These are phyloP conservation scores for Saturnia japonica DNA, from an alignment of 2,888 invertebrate genomes.

Conservation along the genomic window DNA sequence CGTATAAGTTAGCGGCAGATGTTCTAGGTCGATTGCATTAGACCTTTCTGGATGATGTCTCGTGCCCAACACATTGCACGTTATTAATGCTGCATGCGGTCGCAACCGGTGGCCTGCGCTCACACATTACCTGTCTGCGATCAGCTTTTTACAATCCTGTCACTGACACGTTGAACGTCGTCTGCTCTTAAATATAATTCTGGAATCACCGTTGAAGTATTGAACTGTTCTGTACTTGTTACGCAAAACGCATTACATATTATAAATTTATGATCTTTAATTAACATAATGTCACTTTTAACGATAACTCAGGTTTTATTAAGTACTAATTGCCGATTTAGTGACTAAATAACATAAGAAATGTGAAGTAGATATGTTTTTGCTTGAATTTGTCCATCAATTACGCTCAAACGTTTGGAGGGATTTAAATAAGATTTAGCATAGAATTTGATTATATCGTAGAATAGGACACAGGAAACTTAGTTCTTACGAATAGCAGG, in stretches of 20 bases:
- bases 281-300: background rate
- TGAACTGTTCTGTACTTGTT: background rate
- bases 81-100: slow-evolving; percentile 42
- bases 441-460: too few species aligned
- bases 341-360: too few species aligned
- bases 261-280: background rate
- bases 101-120: slow-evolving; percentile 24
- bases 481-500: too few species aligned
- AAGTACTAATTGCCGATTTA: background rate
- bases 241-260: background rate
- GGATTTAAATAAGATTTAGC: too few species aligned
- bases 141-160: slow-evolving; percentile 41
- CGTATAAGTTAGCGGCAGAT: slow-evolving; percentile 55
- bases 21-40: slow-evolving; percentile 68
- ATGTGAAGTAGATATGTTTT: too few species aligned
- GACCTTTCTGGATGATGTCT: slow-evolving; percentile 71
- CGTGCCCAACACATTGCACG: slow-evolving; percentile 56
- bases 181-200: background rate
- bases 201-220: background rate
- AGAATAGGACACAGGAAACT: too few species aligned
- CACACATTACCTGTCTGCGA: slow-evolving; percentile 50
- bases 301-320: background rate
- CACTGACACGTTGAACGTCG: slow-evolving; percentile 35
- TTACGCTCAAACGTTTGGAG: too few species aligned
- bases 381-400: too few species aligned